Conservation (phyloP, 2,113 vertebrate species). For the Trichomycterus rosablanca region DNA sequence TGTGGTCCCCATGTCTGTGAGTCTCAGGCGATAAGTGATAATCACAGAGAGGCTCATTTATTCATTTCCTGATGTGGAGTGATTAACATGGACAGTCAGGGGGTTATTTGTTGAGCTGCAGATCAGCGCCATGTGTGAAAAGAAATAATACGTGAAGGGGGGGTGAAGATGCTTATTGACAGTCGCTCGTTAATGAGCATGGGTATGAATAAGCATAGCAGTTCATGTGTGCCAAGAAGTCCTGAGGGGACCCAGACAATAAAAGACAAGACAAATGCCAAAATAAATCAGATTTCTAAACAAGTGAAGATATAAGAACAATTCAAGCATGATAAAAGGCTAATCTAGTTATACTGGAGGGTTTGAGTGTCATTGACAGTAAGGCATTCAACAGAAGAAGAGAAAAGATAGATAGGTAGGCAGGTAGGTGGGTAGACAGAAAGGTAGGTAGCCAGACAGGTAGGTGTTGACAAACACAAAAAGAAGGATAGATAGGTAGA, state of each 20-base stretch:
- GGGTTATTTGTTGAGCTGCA: constrained; percentile 43
- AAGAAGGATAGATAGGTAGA: too few relatives aligned
- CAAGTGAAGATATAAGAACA: neutral
- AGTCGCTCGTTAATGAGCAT: constrained; percentile 26
- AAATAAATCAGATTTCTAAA: constrained; percentile 25
- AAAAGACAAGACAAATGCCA: constrained; percentile 13
- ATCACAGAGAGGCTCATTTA: constrained; percentile 58
- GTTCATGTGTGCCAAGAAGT: constrained; percentile 19
- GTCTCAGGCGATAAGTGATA: constrained; percentile 44
- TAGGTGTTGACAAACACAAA: too few relatives aligned
- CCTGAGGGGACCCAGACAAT: constrained; percentile 17
- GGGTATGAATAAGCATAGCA: constrained; percentile 27
- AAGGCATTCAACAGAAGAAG: too few relatives aligned
- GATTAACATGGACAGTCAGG: constrained; percentile 54
- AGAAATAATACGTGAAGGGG: constrained; percentile 24
- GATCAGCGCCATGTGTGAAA: constrained; percentile 15
- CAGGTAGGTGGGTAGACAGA: too few relatives aligned
- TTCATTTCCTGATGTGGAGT: constrained; percentile 55
- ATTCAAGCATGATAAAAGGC: neutral
- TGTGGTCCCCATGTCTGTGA: constrained; percentile 5
- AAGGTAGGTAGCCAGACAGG: too few relatives aligned
- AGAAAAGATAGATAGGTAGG: too few relatives aligned
- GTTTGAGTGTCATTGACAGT: too few relatives aligned
- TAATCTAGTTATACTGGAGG: neutral
- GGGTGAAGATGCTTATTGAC: constrained; percentile 8